Base-by-base conservation (phyloP, 2,113 vertebrate genomes). In the Heterocephalus glaber region DNA sequence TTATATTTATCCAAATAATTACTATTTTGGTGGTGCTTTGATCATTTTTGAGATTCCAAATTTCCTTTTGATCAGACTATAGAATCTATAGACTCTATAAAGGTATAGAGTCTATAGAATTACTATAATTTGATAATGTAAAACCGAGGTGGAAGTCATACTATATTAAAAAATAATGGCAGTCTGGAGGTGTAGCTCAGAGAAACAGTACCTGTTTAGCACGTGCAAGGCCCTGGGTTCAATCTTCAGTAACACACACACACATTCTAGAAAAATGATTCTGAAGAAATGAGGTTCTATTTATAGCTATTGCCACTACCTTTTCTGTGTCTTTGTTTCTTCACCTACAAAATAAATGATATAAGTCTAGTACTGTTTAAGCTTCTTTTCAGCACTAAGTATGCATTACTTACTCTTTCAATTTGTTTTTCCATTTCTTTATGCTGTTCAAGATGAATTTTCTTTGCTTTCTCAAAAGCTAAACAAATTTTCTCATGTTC, bases 401-500 rank as follows among this genome's bases (percentile, higher is more conserved):
- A 87, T 66, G n/a, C 5, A 80, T 89, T 74, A 87, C 98, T 99
- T 98, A 99, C 99, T 98, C 99, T 96, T 97, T 99, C 98, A 94
- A 99, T 98, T 96, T 98, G 98, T 90, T 99, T 99, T 97, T 99
- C 98, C 97, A 99, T 98, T 88, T 99, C 99, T 87, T 98, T 98
- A 85, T 98, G 98, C 58, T 99, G 98, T 79, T 99, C 98, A 83
- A 98, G 95, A 33, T 99, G 98, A 92, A 98, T 84, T 54, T 98
- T 98, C 95, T 99, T 99, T 65, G 98, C 98, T 97, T 98, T 99
- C 95, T 99, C 99, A 97, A 99, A 96, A 86, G 98, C 94, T 98
- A 98, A 98, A 98, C 98, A 98, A 96, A 99, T 95, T 94, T 99
- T 99, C 58, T 98, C 98, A 90, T 98, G 98, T 89, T 99, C 99